phyloP scores from a whole-genome alignment of 2,888 invertebrate species.

The Tenthredo amoena region DNA sequence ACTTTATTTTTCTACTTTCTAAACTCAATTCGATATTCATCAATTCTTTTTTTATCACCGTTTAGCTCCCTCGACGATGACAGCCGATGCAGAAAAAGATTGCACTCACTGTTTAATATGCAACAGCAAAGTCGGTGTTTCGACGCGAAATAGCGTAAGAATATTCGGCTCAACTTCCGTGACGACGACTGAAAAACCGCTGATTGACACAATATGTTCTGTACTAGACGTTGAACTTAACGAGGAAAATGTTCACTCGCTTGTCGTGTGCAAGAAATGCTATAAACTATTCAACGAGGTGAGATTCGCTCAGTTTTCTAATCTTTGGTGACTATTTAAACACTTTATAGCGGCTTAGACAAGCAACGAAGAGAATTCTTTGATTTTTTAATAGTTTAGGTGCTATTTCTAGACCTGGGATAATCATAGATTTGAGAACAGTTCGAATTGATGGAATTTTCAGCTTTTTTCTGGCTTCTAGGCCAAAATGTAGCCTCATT shows the following conservation, averaged over 20 bases:
- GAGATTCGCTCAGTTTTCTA: not conserved
- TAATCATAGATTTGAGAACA: not conserved
- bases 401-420: not conserved
- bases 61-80: constrained; percentile 66
- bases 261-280: constrained; percentile 85
- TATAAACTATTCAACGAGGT: constrained; percentile 82
- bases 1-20: not conserved
- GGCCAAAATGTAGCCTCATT: not conserved
- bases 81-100: constrained; percentile 72
- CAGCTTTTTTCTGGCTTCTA: not conserved
- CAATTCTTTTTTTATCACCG: not conserved
- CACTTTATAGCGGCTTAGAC: not conserved
- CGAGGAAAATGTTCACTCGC: constrained; percentile 80
- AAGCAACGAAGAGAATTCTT: not conserved
- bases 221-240: constrained; percentile 79
- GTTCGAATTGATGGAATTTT: not conserved
- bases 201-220: constrained; percentile 77
- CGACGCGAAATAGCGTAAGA: constrained; percentile 79
- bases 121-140: constrained; percentile 80
- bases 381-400: not conserved
- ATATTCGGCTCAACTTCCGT: constrained; percentile 78
- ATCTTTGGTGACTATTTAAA: not conserved
- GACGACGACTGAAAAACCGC: constrained; percentile 72
- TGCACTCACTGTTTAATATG: constrained; percentile 82
- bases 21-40: not conserved